phyloP scores from a whole-genome alignment of 1,140 invertebrate genomes.

The Drosophila persimilis region DNA sequence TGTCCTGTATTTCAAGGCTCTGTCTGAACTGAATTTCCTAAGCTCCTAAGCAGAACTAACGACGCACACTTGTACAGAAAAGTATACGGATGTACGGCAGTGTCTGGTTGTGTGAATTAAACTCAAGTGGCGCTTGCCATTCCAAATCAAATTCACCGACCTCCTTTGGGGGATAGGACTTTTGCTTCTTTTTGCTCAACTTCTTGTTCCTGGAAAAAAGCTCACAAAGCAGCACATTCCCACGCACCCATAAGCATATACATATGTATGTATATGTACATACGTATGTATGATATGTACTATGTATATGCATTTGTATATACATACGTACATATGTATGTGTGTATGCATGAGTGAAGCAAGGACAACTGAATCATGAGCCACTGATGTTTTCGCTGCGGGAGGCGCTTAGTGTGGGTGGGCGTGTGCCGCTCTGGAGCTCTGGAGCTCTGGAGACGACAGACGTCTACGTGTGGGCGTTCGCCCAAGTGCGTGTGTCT shows the following conservation, averaged over 20 bases:
- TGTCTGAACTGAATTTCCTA: background rate
- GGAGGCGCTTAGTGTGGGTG: conserved; percentile 3
- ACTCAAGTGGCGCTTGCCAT: conserved; percentile 51
- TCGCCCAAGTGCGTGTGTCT: too few species aligned
- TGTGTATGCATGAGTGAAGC: conserved; percentile 19
- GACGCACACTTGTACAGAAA: background rate
- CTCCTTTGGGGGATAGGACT: conserved; percentile 19
- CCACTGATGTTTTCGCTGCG: conserved; percentile 31
- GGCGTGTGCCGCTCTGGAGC: conserved; percentile 11
- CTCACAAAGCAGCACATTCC: conserved; percentile 13
- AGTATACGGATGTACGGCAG: background rate
- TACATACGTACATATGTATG: too few species aligned
- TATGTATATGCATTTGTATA: background rate
- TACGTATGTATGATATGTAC: too few species aligned
- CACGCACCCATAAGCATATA: background rate
- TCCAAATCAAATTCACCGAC: conserved; percentile 56
- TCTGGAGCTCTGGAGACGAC: background rate
- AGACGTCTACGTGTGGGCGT: conserved; percentile 5
- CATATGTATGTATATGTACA: too few species aligned
- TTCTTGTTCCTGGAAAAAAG: conserved; percentile 27
- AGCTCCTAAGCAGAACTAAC: too few species aligned
- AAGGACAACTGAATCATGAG: conserved; percentile 48
- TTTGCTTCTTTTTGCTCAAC: conserved; percentile 21
- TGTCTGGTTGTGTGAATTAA: conserved; percentile 39
- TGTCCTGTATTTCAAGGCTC: too few species aligned